Evolutionary conservation across 2,113 vertebrate genomes (phyloP).

Genomic region (Pituophis catenifer): DNA sequence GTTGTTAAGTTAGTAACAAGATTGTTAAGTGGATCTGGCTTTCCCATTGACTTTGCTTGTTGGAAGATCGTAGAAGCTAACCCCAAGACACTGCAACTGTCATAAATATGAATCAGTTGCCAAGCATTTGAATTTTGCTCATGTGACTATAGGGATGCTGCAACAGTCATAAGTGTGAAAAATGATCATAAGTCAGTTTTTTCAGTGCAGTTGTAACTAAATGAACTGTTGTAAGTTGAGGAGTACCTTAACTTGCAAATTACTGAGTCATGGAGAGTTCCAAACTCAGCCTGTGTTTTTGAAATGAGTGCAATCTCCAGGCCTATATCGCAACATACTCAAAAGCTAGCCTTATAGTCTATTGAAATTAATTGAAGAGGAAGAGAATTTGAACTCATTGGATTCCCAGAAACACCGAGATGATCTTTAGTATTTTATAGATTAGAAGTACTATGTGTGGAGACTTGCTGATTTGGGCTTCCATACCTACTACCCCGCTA

Average conservation of each 20-base stretch:
- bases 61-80: neutral
- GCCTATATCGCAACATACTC: neutral
- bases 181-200: neutral
- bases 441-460: neutral
- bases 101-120: neutral
- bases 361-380: neutral
- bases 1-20: neutral
- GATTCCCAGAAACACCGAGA: accelerated
- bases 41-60: neutral
- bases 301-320: neutral
- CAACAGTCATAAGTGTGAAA: neutral
- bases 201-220: neutral
- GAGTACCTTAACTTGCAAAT: neutral
- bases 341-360: neutral
- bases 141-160: neutral
- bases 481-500: neutral
- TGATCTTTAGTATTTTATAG: neutral
- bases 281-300: neutral
- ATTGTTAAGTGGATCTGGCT: neutral
- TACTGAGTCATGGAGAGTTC: neutral
- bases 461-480: neutral
- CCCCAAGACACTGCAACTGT: neutral
- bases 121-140: neutral
- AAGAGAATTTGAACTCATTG: neutral
- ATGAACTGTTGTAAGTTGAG: neutral